phyloP scores from a whole-genome alignment of 2,888 invertebrate species.

The Limnephilus lunatus region DNA sequence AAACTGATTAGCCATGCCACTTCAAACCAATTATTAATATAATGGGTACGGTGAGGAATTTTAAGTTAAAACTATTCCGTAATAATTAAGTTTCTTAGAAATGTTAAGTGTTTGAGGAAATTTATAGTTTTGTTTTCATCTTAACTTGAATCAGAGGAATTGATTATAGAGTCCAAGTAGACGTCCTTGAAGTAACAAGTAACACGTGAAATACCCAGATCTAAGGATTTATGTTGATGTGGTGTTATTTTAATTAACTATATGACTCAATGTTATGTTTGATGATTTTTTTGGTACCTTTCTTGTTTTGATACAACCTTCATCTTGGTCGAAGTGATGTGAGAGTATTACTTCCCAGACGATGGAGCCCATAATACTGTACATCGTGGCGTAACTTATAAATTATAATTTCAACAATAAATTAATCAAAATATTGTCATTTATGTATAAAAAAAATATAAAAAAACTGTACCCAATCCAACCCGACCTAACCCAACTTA shows the following conservation, averaged over 20 bases:
- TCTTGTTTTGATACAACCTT: not conserved
- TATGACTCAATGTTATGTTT: not conserved
- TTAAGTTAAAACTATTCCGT: not conserved
- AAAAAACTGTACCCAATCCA: too few relatives aligned
- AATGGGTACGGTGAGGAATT: not conserved
- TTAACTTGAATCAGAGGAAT: not conserved
- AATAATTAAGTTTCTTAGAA: conserved; percentile 23
- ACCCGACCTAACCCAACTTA: too few relatives aligned
- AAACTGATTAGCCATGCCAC: not conserved
- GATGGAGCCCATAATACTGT: too few relatives aligned
- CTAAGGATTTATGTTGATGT: not conserved
- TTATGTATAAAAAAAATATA: too few relatives aligned
- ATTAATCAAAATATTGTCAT: too few relatives aligned
- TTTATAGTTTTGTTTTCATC: conserved; percentile 12
- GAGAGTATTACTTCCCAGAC: not conserved
- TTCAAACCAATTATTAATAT: not conserved
- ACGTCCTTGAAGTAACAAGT: not conserved
- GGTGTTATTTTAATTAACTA: not conserved
- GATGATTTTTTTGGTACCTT: not conserved
- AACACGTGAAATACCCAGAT: not conserved
- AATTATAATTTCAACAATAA: too few relatives aligned
- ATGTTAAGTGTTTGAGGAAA: not conserved
- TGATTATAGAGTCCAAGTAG: not conserved
- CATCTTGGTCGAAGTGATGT: not conserved
- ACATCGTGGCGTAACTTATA: too few relatives aligned